These are phyloP conservation scores for Myopa testacea DNA, from an alignment of 2,888 invertebrate genomes.

Conservation along the genomic window DNA sequence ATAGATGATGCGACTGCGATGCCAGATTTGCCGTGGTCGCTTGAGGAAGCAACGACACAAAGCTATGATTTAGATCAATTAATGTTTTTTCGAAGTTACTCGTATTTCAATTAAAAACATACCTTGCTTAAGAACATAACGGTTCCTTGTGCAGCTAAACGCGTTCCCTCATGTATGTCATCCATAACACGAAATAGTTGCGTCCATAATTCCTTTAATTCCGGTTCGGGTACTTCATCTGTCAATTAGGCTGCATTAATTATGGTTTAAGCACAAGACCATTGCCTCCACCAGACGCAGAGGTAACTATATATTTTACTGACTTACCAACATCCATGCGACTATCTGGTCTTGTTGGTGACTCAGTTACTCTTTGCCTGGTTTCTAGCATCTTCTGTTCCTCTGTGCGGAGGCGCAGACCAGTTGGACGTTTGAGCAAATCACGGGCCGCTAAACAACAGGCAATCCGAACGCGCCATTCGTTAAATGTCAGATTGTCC, in stretches of 20 bases:
- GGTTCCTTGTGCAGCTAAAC: slow-evolving; percentile 80
- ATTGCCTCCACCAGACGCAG: no score
- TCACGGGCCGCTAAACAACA: slow-evolving; percentile 90
- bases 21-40: slow-evolving; percentile 78
- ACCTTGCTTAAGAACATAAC: slow-evolving; percentile 81
- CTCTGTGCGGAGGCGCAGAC: slow-evolving; percentile 62
- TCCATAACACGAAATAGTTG: slow-evolving; percentile 92
- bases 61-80: slow-evolving; percentile 69
- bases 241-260: slow-evolving; percentile 18
- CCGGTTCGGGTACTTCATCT: slow-evolving; percentile 66
- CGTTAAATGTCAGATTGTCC: slow-evolving; percentile 82
- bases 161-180: slow-evolving; percentile 90
- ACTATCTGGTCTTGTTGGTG: slow-evolving; percentile 26
- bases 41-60: slow-evolving; percentile 78
- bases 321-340: slow-evolving; percentile 56
- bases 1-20: slow-evolving; percentile 79
- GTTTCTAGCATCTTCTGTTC: slow-evolving; percentile 50
- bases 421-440: slow-evolving; percentile 76
- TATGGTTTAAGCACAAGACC: slow-evolving; percentile 28
- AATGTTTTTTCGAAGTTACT: slow-evolving; percentile 3
- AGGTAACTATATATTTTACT: no score
- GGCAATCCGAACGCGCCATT: slow-evolving; percentile 92
- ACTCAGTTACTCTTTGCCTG: slow-evolving; percentile 21
- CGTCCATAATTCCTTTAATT: slow-evolving; percentile 73
- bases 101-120: slow-evolving; percentile 43